Conservation (phyloP, 1,140 invertebrate species). For the Drosophila cardini region DNA sequence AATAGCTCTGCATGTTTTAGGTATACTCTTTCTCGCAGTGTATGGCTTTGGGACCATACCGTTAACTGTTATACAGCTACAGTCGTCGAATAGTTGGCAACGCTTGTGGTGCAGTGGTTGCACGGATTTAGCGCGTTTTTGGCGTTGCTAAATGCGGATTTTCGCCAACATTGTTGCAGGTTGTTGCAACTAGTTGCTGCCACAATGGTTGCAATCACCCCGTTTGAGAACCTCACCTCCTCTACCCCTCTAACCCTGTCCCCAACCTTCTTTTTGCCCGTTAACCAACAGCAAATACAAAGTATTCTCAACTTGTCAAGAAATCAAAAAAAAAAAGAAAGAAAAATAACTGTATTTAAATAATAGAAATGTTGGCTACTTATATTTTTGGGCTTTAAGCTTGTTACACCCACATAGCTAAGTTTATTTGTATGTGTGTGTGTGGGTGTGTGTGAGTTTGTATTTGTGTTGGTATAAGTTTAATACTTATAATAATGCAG, state of each 20-base stretch:
- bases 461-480: conserved; percentile 14
- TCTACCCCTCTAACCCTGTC: no score
- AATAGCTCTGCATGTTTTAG: neutral
- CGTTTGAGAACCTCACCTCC: no score
- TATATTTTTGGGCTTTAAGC: conserved; percentile 61
- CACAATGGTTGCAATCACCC: conserved; percentile 8
- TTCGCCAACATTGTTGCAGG: conserved; percentile 20
- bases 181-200: conserved; percentile 24
- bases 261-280: neutral
- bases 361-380: conserved; percentile 23
- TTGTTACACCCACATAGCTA: neutral
- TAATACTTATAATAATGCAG: conserved; percentile 43
- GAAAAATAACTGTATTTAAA: no score
- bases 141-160: conserved; percentile 42
- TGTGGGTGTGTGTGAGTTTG: conserved; percentile 21
- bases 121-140: conserved; percentile 34
- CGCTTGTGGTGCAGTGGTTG: conserved; percentile 27
- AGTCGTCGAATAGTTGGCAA: conserved; percentile 27
- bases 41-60: neutral
- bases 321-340: neutral
- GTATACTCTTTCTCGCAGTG: conserved; percentile 1
- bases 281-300: neutral
- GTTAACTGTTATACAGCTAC: neutral
- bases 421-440: neutral
- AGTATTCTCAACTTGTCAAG: conserved; percentile 32